A percentile compares a stretch with the other conserved stretches of the same genome.
These are phyloP conservation scores for Rhynchonema sp. DNA, from an alignment of 2,888 invertebrate species.

Conservation along the genomic window DNA sequence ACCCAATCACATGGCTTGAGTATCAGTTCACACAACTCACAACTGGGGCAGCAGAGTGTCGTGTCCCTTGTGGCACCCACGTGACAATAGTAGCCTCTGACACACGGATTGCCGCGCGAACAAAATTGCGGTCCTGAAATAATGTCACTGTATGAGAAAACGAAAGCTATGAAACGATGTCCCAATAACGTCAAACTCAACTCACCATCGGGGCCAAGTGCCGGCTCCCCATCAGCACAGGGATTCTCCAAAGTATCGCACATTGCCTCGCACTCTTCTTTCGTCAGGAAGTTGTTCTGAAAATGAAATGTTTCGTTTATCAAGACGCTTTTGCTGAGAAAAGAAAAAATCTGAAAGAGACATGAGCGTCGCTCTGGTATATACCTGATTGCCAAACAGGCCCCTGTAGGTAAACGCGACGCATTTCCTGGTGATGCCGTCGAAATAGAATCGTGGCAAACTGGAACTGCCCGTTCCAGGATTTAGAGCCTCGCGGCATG, in stretches of 20 bases:
- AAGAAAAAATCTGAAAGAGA: too few species aligned
- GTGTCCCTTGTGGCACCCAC: conserved; percentile 13
- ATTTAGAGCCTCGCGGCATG: not conserved
- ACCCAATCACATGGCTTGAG: too few species aligned
- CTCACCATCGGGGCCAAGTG: not conserved
- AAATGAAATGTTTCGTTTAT: too few species aligned
- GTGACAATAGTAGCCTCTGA: conserved; percentile 23
- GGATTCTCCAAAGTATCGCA: conserved; percentile 9
- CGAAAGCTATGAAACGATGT: too few species aligned
- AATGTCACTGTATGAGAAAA: too few species aligned
- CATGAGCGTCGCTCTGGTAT: too few species aligned
- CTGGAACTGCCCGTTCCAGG: not conserved
- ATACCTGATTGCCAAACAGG: not conserved
- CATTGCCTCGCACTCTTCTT: conserved; percentile 13
- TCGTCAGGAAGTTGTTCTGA: conserved; percentile 18
- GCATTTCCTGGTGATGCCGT: not conserved
- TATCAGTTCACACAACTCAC: too few species aligned
- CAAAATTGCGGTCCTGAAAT: conserved; percentile 12
- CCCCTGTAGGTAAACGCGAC: conserved; percentile 1
- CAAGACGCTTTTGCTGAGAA: too few species aligned
- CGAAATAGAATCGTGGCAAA: conserved; percentile 1
- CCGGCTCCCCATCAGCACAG: not conserved
- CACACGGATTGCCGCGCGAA: conserved; percentile 19
- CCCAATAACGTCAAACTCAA: not conserved
- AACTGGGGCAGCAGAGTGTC: conserved; percentile 7